Base-by-base conservation (phyloP, 2,888 invertebrate species). In the Zygothrica quintamaculata region DNA sequence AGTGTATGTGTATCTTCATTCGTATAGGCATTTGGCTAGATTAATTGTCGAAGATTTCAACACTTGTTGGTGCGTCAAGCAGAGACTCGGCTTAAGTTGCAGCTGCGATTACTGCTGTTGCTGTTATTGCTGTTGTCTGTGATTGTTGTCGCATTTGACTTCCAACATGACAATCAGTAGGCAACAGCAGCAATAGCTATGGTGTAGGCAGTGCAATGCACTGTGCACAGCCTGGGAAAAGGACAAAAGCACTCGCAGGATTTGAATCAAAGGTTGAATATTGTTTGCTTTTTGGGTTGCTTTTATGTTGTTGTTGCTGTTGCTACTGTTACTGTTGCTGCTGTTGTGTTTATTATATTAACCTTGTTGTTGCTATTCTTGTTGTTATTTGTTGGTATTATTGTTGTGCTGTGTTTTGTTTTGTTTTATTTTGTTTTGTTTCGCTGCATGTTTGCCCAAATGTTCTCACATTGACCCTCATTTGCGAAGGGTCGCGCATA, bases 391-490 rank as follows among this genome's bases (percentile, higher is more conserved):
- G 46, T 4, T 26, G 8, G 4, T n/a, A n/a, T n/a, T n/a, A n/a
- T 29, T 29, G 4, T 9, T 29, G 9, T n/a, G 4, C 9, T 5
- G 5, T 22, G n/a, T 18, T 25, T 43, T 26, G 31, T n/a, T 15
- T 36, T 43, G 36, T 52, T 26, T 40, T 37, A 39, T 40, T 65
- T 50, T 56, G 48, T 16, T 25, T 13, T 29, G 18, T 42, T 18
- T 42, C 22, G 34, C 34, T 52, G 69, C 60, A 67, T 73, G 65
- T 65, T 59, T 47, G 47, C 33, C 46, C 46, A 68, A 72, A 71
- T 81, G 68, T 81, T 67, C 65, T 77, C 78, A 64, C 81, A 74
- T 65, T 84, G 84, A 71, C 84, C 84, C 84, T 68, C 65, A 67
- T 59, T 52, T 33, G 46, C 42, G 43, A 39, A 40, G 58, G 67